phyloP scores from a whole-genome alignment of 2,797 vertebrate genomes.

The Gymnodraco acuticeps region DNA sequence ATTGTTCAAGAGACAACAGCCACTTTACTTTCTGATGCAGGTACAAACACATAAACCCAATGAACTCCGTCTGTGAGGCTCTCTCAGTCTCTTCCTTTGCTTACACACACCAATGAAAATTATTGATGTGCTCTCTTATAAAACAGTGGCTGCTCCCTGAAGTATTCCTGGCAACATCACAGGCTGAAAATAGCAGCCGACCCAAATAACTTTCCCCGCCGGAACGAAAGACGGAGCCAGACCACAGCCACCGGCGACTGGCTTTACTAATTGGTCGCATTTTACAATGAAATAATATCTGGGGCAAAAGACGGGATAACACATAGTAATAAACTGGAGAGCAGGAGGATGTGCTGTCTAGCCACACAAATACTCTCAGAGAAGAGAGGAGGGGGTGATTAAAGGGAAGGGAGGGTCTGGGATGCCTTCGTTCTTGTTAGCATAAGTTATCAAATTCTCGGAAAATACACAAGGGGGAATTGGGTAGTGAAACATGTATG shows the following conservation, averaged over 20 bases:
- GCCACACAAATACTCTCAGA: conserved; percentile 21
- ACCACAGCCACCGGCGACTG: conserved; percentile 79
- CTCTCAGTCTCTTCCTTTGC: conserved; percentile 24
- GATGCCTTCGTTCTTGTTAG: conserved; percentile 57
- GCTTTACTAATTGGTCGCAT: conserved; percentile 79
- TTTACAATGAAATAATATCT: conserved; percentile 82
- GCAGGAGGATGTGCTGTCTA: conserved; percentile 48
- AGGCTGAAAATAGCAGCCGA: conserved; percentile 85
- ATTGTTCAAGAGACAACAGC: conserved; percentile 39
- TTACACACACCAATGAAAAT: conserved; percentile 72
- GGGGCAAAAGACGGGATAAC: conserved; percentile 76
- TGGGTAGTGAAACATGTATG: conserved; percentile 70
- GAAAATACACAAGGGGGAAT: conserved; percentile 44
- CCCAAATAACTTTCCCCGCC: conserved; percentile 85
- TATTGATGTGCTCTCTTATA: conserved; percentile 87
- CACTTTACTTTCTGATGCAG: conserved; percentile 17
- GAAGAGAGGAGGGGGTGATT: conserved; percentile 25
- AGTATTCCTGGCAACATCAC: conserved; percentile 87
- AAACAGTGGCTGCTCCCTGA: conserved; percentile 84
- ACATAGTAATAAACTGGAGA: conserved; percentile 58
- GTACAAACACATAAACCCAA: conserved; percentile 43
- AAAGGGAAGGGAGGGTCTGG: conserved; percentile 12
- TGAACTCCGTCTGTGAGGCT: conserved; percentile 60
- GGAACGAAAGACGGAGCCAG: conserved; percentile 77
- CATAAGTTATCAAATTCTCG: conserved; percentile 65